These are phyloP conservation scores for Agrypnia vestita DNA, from an alignment of 1,140 invertebrate genomes.

Conservation along the genomic window DNA sequence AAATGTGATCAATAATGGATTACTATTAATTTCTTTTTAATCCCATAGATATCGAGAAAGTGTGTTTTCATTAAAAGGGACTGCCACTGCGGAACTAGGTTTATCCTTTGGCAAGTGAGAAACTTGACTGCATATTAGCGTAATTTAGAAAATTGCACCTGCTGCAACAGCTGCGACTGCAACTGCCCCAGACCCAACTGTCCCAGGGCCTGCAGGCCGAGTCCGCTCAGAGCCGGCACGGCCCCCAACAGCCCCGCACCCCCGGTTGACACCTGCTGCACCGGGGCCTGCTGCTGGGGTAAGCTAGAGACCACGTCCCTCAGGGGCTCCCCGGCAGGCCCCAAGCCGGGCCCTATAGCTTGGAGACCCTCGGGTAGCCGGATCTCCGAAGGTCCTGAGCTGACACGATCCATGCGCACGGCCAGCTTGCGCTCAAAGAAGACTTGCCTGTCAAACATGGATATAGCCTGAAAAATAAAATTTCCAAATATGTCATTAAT, in stretches of 20 bases:
- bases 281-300: constrained; percentile 73
- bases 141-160: constrained; percentile 59
- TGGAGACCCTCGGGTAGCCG: constrained; percentile 93
- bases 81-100: no score
- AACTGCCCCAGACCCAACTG: constrained; percentile 72
- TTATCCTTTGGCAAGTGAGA: background rate
- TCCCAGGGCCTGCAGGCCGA: constrained; percentile 64
- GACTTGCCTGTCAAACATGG: constrained; percentile 97
- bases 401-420: constrained; percentile 91
- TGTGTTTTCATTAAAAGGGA: no score
- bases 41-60: no score
- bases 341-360: constrained; percentile 92
- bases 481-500: background rate
- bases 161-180: constrained; percentile 73
- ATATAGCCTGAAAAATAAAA: constrained; percentile 80
- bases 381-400: constrained; percentile 74
- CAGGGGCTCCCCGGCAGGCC: constrained; percentile 90
- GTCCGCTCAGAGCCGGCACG: constrained; percentile 68
- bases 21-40: background rate
- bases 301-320: constrained; percentile 88
- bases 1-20: background rate
- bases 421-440: constrained; percentile 94
- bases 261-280: background rate
- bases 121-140: background rate
- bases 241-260: constrained; percentile 69